Conservation (phyloP, 2,797 vertebrate species). For the Melanogrammus aeglefinus region DNA sequence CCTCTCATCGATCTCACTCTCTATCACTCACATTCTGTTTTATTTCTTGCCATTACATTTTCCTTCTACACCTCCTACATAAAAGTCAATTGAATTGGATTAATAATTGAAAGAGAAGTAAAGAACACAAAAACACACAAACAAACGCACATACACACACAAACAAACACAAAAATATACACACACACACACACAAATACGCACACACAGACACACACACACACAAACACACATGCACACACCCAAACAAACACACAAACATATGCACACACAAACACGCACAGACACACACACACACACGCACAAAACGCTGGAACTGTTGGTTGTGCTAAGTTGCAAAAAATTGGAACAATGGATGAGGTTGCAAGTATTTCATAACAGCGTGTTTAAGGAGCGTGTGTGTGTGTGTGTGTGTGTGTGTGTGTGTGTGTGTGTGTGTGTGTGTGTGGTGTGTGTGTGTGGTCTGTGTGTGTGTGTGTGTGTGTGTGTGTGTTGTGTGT, state of each 20-base stretch:
- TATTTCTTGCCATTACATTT: conserved; percentile 8
- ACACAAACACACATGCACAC: conserved; percentile 2
- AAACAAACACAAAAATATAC: not conserved
- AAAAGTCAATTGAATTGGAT: conserved; percentile 31
- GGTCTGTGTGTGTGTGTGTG: conserved; percentile 13
- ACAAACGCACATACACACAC: not conserved
- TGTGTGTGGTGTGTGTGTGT: conserved; percentile 6
- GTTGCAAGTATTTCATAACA: conserved; percentile 48
- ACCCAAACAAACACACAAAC: not conserved
- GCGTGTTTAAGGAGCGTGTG: conserved; percentile 33
- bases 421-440: conserved; percentile 10
- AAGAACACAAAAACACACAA: conserved; percentile 7
- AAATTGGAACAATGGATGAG: conserved; percentile 29
- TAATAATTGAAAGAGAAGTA: conserved; percentile 29
- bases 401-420: conserved; percentile 14
- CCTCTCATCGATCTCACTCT: no score
- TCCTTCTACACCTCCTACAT: conserved; percentile 20
- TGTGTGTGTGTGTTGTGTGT: conserved; percentile 13
- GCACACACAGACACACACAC: not conserved
- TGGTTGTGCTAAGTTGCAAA: conserved; percentile 41
- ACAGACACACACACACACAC: not conserved
- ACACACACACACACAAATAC: not conserved
- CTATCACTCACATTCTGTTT: conserved; percentile 12
- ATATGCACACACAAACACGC: not conserved
- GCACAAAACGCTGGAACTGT: conserved; percentile 12